Evolutionary conservation across 2,113 vertebrate species (phyloP).

Genomic region (Machaerirhynchus nigripectus): DNA sequence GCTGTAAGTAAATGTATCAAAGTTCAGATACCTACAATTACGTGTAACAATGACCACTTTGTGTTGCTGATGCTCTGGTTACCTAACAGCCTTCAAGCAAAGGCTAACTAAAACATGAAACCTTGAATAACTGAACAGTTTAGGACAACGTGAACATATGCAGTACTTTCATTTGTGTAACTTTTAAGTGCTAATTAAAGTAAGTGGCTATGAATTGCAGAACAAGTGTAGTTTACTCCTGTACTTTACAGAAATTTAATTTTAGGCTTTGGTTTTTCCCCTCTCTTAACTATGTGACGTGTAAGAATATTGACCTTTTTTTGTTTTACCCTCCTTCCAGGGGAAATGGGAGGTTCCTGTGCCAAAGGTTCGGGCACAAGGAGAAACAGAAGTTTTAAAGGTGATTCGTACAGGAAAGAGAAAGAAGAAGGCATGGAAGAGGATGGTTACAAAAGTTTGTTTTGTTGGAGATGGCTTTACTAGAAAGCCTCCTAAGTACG

Average conservation of each 20-base stretch:
- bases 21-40: not conserved
- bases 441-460: slow-evolving; percentile 98
- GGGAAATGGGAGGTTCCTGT: slow-evolving; percentile 98
- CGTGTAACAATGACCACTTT: not conserved
- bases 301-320: not conserved
- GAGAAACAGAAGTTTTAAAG: slow-evolving; percentile 96
- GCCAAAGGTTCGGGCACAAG: slow-evolving; percentile 95
- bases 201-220: not conserved
- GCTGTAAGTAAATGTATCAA: slow-evolving; percentile 82
- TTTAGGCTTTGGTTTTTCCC: not conserved
- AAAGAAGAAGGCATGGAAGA: slow-evolving; percentile 98
- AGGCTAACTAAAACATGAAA: not conserved
- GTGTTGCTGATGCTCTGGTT: not conserved
- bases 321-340: not conserved
- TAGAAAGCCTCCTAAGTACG: slow-evolving; percentile 95
- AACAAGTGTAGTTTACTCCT: not conserved
- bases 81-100: not conserved
- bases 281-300: not conserved
- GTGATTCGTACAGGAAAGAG: slow-evolving; percentile 95
- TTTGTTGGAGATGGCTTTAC: slow-evolving; percentile 98
- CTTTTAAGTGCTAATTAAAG: not conserved
- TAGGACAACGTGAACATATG: not conserved
- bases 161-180: not conserved
- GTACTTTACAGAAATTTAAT: not conserved
- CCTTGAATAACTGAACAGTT: not conserved